Evolutionary conservation across 1,140 invertebrate genomes (phyloP).

Genomic region (Orchesella cincta): DNA sequence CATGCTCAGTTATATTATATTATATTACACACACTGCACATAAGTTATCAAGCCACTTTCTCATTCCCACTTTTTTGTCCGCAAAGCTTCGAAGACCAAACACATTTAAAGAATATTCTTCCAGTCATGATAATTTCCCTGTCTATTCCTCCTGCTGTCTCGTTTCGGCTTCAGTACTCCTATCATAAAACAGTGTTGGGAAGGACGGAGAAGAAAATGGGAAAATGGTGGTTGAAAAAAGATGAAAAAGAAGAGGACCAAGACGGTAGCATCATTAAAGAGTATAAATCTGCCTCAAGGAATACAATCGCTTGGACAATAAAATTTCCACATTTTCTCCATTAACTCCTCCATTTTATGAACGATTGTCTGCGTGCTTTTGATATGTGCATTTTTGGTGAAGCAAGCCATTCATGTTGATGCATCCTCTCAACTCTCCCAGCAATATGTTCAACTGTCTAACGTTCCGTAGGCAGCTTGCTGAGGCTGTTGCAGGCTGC

Average conservation of each 20-base stretch:
- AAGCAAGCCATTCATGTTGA: too few relatives aligned
- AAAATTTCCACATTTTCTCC: constrained; percentile 47
- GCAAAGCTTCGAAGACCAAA: not conserved
- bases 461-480: too few relatives aligned
- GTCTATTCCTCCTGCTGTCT: not conserved
- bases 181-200: not conserved
- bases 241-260: constrained; percentile 5
- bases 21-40: too few relatives aligned
- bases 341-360: constrained; percentile 33
- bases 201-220: not conserved
- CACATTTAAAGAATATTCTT: not conserved
- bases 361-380: constrained; percentile 5
- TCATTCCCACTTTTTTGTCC: too few relatives aligned
- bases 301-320: constrained; percentile 31
- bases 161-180: not conserved
- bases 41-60: too few relatives aligned
- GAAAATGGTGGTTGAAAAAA: not conserved
- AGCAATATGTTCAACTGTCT: too few relatives aligned
- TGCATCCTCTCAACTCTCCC: too few relatives aligned
- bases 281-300: constrained; percentile 41
- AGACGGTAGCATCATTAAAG: constrained; percentile 26
- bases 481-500: too few relatives aligned
- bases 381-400: not conserved
- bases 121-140: not conserved
- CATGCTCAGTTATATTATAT: too few relatives aligned